Evolutionary conservation across 1,140 invertebrate species (phyloP), one percentile per base, ranked within the genome.

Genomic region (Hypothenemus hampei): DNA sequence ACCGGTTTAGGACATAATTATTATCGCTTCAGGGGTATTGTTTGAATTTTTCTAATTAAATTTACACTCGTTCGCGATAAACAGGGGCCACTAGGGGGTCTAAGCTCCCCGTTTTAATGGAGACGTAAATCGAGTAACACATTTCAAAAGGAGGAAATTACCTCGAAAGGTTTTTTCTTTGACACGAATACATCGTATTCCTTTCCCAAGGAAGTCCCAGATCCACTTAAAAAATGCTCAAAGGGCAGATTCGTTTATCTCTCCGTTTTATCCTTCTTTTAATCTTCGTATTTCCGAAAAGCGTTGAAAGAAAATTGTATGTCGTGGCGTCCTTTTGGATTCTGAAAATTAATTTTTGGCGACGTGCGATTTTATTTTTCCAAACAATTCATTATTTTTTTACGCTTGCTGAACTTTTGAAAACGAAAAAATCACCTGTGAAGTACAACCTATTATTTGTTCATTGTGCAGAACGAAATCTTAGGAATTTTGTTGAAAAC

Each of bases 141-240:
- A 26, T 39, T 49, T 39, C 19, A 49, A 39, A 31, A 37, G 35
- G 47, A 44, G 24, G 29, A 49, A 49, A 49, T 37, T 15, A 37
- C 47, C 35, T 49, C 19, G 13, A 37, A 37, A 36, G 33, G n/a
- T 49, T 24, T 49, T 39, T 23, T 11, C 47, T 49, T 39, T 49
- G 47, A 49, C 35, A 49, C 35, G 29, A 49, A 49, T 49, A 49
- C 33, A 49, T 31, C 29, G 47, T 49, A 39, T 49, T 49, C 33
- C 29, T 22, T 39, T 31, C 35, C 47, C 24, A 49, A 49, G 47
- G 35, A 39, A 24, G 33, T 49, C 47, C 36, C 47, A 49, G 24
- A 49, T 49, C 47, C 35, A 49, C 35, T 49, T 49, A 49, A 49
- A 49, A 49, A 49, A 49, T 49, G 36, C 47, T 49, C 47, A 49